These are phyloP conservation scores for Hydrochoerus hydrochaeris DNA, from an alignment of 2,113 vertebrate species.

Conservation along the genomic window DNA sequence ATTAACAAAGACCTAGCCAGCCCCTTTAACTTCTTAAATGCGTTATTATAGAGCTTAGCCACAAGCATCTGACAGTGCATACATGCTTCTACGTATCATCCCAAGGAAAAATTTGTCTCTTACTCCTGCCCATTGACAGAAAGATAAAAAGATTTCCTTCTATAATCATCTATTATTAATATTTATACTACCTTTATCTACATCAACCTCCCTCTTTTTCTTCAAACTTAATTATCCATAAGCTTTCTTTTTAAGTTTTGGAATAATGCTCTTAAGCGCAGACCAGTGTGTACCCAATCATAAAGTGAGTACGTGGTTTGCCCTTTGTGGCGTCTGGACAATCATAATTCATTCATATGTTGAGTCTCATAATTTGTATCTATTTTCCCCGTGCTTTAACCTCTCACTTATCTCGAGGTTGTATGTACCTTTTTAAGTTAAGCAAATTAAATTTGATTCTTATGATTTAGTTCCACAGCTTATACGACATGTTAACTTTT, in stretches of 20 bases:
- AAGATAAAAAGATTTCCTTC: slow-evolving; percentile 29
- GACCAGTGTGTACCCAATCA: slow-evolving; percentile 66
- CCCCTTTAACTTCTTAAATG: slow-evolving; percentile 74
- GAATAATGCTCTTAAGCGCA: slow-evolving; percentile 69
- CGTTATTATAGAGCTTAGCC: slow-evolving; percentile 80
- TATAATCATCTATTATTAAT: slow-evolving; percentile 53
- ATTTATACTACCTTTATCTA: slow-evolving; percentile 65
- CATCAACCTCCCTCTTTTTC: slow-evolving; percentile 7
- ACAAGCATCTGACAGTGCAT: slow-evolving; percentile 52
- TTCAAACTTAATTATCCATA: slow-evolving; percentile 76
- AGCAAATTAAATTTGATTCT: slow-evolving; percentile 78
- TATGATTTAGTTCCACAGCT: slow-evolving; percentile 77
- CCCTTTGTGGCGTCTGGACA: slow-evolving; percentile 76
- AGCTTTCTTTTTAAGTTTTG: slow-evolving; percentile 47
- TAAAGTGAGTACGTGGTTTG: slow-evolving; percentile 62
- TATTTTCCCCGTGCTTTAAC: slow-evolving; percentile 76
- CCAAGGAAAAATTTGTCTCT: slow-evolving; percentile 46
- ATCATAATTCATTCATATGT: slow-evolving; percentile 72
- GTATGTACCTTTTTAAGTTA: slow-evolving; percentile 80
- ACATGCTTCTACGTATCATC: slow-evolving; percentile 52
- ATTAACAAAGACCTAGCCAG: slow-evolving; percentile 74
- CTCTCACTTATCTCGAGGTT: slow-evolving; percentile 74
- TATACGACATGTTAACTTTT: slow-evolving; percentile 64
- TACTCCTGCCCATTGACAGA: slow-evolving; percentile 17
- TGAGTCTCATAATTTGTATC: slow-evolving; percentile 78